Evolutionary conservation across 2,113 vertebrate genomes (phyloP), one percentile per base, ranked within the genome.

Genomic region (Lanius ludovicianus): DNA sequence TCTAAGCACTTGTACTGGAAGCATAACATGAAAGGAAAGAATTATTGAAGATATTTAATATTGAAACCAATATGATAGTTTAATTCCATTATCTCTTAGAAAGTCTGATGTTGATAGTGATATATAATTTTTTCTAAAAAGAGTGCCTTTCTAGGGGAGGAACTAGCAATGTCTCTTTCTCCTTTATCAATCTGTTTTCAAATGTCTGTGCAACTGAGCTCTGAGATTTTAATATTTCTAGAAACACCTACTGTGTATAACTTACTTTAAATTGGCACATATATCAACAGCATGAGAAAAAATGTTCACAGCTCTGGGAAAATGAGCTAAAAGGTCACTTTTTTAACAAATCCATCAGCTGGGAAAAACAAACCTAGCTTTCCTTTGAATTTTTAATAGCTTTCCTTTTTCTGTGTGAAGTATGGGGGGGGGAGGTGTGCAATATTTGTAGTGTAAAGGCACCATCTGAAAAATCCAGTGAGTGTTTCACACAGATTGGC

Each of bases 271-370:
- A 76, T 56, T 87, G 49, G 33, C 57, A 77, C 49, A 46, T 84
- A 25, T 27, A 81, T 81, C 64, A 86, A 50, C 73, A 93, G 56
- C 47, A 60, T 13, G 28, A 65, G 81, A 79, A 79, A 90, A 89
- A 87, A 60, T 46, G 28, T 94, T 95, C 89, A 92, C 88, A 78
- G 33, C 46, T 90, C 64, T 90, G 71, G 59, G 79, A 95, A 84
- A 80, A 17, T 53, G 68, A 88, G 31, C 71, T 77, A 70, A 84
- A 95, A 92, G 89, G 94, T 94, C 77, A 78, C n/a, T 79, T 92
- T 90, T 87, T 60, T n/a, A 67, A 60, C 84, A 87, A 75, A 87
- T 67, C 75, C 57, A 49, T 81, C 78, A 95, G 70, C 62, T 87
- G 81, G 73, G 60, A 84, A 87, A 92, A 89, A 23, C 60, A 78